Conservation (phyloP, 92 coral and sea anemone species). For the Phenganax stokvisi region DNA sequence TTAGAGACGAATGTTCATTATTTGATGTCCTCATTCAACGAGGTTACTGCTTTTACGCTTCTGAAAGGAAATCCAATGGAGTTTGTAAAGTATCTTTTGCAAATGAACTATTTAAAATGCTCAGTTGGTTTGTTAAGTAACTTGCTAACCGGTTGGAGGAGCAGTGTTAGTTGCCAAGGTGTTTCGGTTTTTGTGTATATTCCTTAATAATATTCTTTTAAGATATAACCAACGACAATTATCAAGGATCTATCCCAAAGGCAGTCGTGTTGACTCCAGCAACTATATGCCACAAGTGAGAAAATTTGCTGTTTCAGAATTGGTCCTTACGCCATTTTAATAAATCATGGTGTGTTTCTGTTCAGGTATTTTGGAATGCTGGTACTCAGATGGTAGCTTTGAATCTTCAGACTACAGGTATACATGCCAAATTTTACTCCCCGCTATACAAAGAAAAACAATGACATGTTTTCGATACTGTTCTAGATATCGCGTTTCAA, state of each 20-base stretch:
- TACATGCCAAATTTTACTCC: not conserved
- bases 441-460: not conserved
- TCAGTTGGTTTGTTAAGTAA: not conserved
- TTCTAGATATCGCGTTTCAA: conserved; percentile 81
- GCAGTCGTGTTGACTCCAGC: conserved; percentile 95
- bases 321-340: not conserved
- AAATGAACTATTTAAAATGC: not conserved
- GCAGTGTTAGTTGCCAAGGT: not conserved
- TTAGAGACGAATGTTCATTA: conserved; percentile 62
- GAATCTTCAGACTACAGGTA: conserved; percentile 98
- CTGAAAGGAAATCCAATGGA: conserved; percentile 84
- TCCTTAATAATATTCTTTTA: conserved; percentile 6
- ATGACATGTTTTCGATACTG: not conserved
- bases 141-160: not conserved
- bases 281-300: conserved; percentile 95
- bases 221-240: conserved; percentile 93
- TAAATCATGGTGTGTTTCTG: not conserved
- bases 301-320: not conserved
- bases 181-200: not conserved
- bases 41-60: conserved; percentile 83
- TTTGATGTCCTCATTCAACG: conserved; percentile 93
- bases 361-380: conserved; percentile 95
- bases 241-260: conserved; percentile 94
- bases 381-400: conserved; percentile 98
- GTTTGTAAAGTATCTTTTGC: conserved; percentile 90